phyloP scores from a whole-genome alignment of 2,113 vertebrate genomes.

The Nanorana parkeri region DNA sequence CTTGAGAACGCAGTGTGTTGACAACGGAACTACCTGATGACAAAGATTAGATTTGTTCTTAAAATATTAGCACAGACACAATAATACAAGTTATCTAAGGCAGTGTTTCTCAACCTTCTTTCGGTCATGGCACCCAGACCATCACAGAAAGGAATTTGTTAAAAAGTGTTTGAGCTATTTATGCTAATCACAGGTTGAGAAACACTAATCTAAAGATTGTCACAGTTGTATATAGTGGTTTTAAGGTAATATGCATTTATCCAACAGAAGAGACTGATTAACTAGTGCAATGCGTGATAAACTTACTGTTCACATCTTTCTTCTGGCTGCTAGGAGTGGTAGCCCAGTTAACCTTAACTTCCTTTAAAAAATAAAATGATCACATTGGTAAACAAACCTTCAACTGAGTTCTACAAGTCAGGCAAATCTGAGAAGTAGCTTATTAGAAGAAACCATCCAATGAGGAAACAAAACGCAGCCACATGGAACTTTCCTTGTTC shows the following conservation, averaged over 20 bases:
- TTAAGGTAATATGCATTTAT: conserved; percentile 53
- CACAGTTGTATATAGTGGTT: background rate
- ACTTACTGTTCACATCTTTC: conserved; percentile 99
- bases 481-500: too few relatives aligned
- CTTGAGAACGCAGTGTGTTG: conserved; percentile 73
- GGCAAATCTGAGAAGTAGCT: too few relatives aligned
- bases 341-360: conserved; percentile 99
- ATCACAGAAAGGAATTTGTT: too few relatives aligned
- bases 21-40: conserved; percentile 77
- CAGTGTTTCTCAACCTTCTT: conserved; percentile 17
- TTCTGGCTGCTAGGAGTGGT: conserved; percentile 99
- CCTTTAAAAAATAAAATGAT: conserved; percentile 71
- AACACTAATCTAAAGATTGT: conserved; percentile 9
- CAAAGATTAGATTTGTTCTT: conserved; percentile 76
- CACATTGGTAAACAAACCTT: too few relatives aligned
- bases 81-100: conserved; percentile 67
- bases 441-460: too few relatives aligned
- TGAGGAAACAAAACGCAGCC: too few relatives aligned
- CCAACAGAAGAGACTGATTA: conserved; percentile 57
- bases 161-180: background rate
- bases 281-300: conserved; percentile 43
- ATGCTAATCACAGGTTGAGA: conserved; percentile 28
- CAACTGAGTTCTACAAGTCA: too few relatives aligned
- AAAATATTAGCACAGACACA: conserved; percentile 72
- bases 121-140: too few relatives aligned